Base-by-base conservation (phyloP, 2,888 invertebrate genomes). In the Eilema griseolum region DNA sequence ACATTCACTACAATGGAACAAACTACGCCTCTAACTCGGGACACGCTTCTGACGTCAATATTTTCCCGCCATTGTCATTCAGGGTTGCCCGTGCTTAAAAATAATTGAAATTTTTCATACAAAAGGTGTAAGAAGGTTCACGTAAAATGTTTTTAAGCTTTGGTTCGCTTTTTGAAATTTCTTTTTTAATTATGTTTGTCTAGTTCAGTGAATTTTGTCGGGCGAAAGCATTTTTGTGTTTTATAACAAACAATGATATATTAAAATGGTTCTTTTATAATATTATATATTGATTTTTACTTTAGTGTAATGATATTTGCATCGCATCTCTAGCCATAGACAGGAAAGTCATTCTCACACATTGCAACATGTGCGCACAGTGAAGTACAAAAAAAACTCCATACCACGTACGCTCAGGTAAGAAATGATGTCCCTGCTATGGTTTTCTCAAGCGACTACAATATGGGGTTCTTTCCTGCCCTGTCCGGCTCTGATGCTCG, bases 31-130 rank as follows among this genome's bases (percentile, higher is more conserved):
- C 66, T 61, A 60, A 66, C 69, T 73, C 73, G 69, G 76, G 68
- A 75, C 76, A 81, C 77, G 81, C 76, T 82, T 79, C 76, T 86
- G 85, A 88, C 88, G 87, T 88, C 87, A 88, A 86, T 85, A 87
- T 89, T 90, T 86, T 88, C 87, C 88, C 87, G 88, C 84, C 86
- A 88, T 89, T 90, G 88, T 89, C 80, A 80, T 28, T 20, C 74
- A 90, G 89, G 90, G 90, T 80, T 90, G 87, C 73, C 85, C 74
- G 69, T 57, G 26, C 11, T 63, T 60, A 73, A 72, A 73, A 68
- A 61, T 68, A 70, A 66, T 73, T 66, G 61, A 63, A 64, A 33
- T 56, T 64, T 61, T 12, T 37, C 37, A 65, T 31, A 64, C 23
- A 61, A 56, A 59, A 52, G 16, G 31, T 28, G 57, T 66, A 66